Conservation (phyloP, 2,113 vertebrate genomes). For the Centrocercus urophasianus region DNA sequence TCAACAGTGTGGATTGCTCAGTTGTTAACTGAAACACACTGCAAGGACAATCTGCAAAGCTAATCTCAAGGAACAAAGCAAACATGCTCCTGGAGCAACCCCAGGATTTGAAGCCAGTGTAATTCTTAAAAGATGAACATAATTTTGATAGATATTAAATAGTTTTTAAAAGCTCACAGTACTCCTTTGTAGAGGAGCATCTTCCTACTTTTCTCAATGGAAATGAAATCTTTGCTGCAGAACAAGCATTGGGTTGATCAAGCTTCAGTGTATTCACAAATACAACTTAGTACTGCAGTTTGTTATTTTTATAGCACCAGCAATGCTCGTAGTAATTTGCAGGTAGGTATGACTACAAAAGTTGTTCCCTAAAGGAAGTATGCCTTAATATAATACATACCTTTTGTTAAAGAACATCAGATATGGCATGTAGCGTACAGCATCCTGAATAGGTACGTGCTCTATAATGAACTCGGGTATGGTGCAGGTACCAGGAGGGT, state of each 20-base stretch:
- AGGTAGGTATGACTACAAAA: conserved; percentile 11
- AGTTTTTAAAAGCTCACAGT: background rate
- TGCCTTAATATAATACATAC: background rate
- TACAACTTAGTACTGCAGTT: conserved; percentile 26
- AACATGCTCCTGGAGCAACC: conserved; percentile 22
- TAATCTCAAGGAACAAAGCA: conserved; percentile 49
- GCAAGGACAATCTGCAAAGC: background rate
- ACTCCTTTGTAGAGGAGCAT: background rate
- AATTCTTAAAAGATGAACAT: background rate
- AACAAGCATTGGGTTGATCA: background rate
- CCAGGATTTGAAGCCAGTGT: conserved; percentile 24
- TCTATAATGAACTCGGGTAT: conserved; percentile 7
- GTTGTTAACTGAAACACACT: conserved; percentile 8
- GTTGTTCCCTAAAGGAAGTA: background rate
- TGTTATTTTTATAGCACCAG: conserved; percentile 35
- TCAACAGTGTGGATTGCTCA: background rate
- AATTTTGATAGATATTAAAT: conserved; percentile 25
- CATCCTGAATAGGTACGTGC: background rate
- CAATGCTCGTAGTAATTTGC: conserved; percentile 19
- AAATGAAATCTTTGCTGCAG: conserved; percentile 1
- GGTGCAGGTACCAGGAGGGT: background rate
- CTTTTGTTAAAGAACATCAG: background rate
- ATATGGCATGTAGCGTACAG: background rate
- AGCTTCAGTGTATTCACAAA: background rate
- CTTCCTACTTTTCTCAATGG: background rate